Evolutionary conservation across 1,140 invertebrate genomes (phyloP).

Genomic region (Oscheius sp.): DNA sequence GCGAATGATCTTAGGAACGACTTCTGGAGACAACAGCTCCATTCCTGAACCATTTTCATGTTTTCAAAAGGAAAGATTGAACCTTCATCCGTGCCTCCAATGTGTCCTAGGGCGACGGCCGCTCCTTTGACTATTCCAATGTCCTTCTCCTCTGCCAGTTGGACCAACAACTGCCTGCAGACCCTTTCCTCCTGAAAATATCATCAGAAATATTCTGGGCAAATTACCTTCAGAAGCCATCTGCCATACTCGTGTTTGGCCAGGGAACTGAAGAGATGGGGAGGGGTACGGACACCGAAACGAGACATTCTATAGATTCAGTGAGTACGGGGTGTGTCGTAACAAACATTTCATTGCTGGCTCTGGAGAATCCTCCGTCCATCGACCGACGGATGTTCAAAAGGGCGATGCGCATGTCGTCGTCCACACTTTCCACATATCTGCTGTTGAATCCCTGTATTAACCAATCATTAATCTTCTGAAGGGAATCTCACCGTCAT

Average conservation of each 20-base stretch:
- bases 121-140: neutral
- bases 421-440: conserved; percentile 36
- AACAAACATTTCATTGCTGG: conserved; percentile 20
- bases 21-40: conserved; percentile 21
- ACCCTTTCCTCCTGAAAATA: conserved; percentile 21
- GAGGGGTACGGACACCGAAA: conserved; percentile 24
- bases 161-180: conserved; percentile 2
- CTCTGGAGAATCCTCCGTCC: conserved; percentile 33
- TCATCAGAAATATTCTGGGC: neutral
- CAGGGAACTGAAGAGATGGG: conserved; percentile 33
- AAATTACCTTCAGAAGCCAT: conserved; percentile 18
- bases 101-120: conserved; percentile 28
- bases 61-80: conserved; percentile 12
- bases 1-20: conserved; percentile 20
- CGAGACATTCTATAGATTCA: neutral
- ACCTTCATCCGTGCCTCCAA: conserved; percentile 8
- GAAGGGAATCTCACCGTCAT: conserved; percentile 18
- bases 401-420: conserved; percentile 34
- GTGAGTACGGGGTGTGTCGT: neutral
- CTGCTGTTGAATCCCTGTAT: conserved; percentile 34
- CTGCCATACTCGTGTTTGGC: conserved; percentile 27
- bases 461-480: neutral
- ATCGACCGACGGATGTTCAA: conserved; percentile 24
- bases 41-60: conserved; percentile 5
- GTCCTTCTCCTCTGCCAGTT: conserved; percentile 3